Evolutionary conservation across 64 coral and sea anemone genomes (phyloP).

Genomic region (Actinia tenebrosa): DNA sequence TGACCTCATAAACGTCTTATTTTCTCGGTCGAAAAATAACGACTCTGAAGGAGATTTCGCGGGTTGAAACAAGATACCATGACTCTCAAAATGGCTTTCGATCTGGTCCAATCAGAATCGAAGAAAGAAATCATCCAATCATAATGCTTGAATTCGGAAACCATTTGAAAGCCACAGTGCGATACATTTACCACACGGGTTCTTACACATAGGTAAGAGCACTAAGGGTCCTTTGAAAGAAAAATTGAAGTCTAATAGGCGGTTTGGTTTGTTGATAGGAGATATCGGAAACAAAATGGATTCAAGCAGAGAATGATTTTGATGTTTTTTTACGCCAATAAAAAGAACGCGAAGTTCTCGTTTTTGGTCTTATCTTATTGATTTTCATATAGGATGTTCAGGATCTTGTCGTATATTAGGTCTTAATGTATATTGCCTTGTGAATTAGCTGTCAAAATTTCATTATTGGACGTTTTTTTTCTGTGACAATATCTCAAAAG

Average conservation of each 20-base stretch:
- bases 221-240: background rate
- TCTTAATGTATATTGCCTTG: background rate
- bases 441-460: slow-evolving; percentile 7
- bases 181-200: background rate
- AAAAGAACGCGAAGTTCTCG: background rate
- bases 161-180: no score
- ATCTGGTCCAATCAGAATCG: no score
- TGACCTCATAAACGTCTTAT: background rate
- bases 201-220: background rate
- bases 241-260: background rate
- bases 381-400: background rate
- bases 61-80: no score
- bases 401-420: background rate
- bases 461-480: background rate
- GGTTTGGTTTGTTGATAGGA: background rate
- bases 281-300: background rate
- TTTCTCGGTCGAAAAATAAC: background rate
- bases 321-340: background rate
- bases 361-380: background rate
- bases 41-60: no score
- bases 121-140: no score
- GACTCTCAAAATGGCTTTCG: no score
- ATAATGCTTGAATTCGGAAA: no score
- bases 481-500: background rate
- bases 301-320: background rate